Evolutionary conservation across 2,113 vertebrate species (phyloP), one percentile per base, ranked within the genome.

Genomic region (Anguilla japonica): DNA sequence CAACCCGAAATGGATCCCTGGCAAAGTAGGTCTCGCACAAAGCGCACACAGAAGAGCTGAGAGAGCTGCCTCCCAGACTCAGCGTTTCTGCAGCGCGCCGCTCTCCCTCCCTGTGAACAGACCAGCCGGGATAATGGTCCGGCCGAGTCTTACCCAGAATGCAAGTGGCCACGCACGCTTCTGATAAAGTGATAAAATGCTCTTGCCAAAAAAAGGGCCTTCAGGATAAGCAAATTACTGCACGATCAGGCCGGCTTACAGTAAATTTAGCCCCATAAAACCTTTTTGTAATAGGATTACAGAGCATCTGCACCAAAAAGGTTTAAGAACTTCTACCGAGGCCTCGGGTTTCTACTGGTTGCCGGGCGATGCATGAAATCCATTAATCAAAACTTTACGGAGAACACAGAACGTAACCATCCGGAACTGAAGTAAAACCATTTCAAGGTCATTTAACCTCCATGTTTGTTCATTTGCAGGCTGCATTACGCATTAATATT

Each of bases 371-470:
- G 71, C 11, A 34, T 34, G 11, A 3, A 75, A 75, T 34, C 71
- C n/a, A 75, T 75, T 75, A 75, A 34, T 75, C 71, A 75, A n/a
- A n/a, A 75, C n/a, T 75, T 75, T 13, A 34, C 22, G 26, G 60
- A 67, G 60, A 75, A 75, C 71, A n/a, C 29, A 34, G 71, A 29
- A 75, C 11, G 71, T 3, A 14, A 11, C 71, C 71, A n/a, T 34
- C 22, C 1, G 71, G n/a, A 71, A 71, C 5, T n/a, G 71, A 29
- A 34, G 8, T 26, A 7, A 11, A n/a, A 29, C 71, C n/a, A 34
- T 75, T 75, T 75, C 71, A 75, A 75, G 71, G 71, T 75, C 26
- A 34, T 75, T 75, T 75, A 34, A 75, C 26, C 71, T 75, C 71
- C 34, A 26, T 75, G 71, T 75, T 75, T 75, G 71, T 75, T 75